Base-by-base conservation (phyloP, 2,888 invertebrate genomes). In the Corbicula japonica region DNA sequence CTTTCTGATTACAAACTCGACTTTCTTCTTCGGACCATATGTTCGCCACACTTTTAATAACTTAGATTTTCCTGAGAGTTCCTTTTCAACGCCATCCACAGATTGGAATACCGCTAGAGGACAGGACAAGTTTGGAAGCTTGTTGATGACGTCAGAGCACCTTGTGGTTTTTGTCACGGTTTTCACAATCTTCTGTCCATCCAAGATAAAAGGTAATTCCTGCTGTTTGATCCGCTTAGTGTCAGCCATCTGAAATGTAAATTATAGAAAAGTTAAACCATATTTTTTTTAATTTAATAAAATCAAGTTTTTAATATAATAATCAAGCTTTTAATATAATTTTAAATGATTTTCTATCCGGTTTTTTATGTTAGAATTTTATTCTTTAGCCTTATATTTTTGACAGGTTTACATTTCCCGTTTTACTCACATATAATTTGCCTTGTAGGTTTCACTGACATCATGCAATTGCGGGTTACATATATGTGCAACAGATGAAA, bases 111-210 rank as follows among this genome's bases (percentile, higher is more conserved):
- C 74, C 2, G 81, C 76, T 23, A 74, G 50, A 5, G 66, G 76
- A 18, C 46, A 12, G 10, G 62, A 61, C 10, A 66, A 54, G 26
- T 73, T 80, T 8, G 76, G 77, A 21, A 81, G 61, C 58, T 77
- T 81, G 35, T 54, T 50, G 66, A 81, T 81, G 74, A 81, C 77
- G 71, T 81, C 81, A 74, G 46, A 6, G 54, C 81, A 77, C 61
- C 76, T 81, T 60, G 81, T 81, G 48, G 61, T 35, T 35, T 76
- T 81, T 48, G 81, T 74, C 28, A 81, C 74, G 44, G 52, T 58
- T 44, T 81, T 81, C 32, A 68, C 69, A 15, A 77, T 74, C 56
- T 58, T 63, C 23, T 48, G 44, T 4, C 76, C 81, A 46, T 81
- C 81, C 18, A 81, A 61, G 28, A 74, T 35, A 41, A 81, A 71